A percentile compares a stretch with the other conserved stretches of the same genome.
Conservation (phyloP, 2,113 vertebrate genomes). For the Procavia capensis region DNA sequence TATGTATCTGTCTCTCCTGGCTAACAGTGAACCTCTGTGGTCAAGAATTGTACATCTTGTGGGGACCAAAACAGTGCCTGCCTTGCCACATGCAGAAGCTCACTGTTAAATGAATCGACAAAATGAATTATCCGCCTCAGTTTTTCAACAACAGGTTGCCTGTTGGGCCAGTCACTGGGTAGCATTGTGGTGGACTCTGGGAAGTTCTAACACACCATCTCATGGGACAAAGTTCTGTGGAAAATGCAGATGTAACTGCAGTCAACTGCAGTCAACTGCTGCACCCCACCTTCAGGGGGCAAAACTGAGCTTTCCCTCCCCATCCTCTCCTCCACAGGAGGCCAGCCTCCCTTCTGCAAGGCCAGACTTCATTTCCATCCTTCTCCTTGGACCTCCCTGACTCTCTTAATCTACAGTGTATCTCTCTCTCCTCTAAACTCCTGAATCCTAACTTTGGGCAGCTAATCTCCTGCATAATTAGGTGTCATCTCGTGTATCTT, state of each 20-base stretch:
- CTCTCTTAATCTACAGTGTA: rapidly evolving
- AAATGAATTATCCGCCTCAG: rapidly evolving
- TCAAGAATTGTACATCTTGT: background rate
- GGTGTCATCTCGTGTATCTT: background rate
- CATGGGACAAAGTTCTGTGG: background rate
- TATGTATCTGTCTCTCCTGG: background rate
- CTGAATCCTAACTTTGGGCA: background rate
- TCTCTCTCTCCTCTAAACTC: background rate
- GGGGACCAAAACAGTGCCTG: background rate
- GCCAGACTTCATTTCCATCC: background rate
- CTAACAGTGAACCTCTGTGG: background rate
- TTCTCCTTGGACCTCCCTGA: background rate
- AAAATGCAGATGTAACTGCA: background rate
- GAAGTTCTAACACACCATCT: background rate
- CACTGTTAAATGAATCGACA: no score
- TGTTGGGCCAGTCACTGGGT: rapidly evolving
- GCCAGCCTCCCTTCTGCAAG: background rate
- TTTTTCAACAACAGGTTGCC: background rate
- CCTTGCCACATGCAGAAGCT: background rate
- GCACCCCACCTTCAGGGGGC: background rate
- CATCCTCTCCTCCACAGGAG: rapidly evolving
- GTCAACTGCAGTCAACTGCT: background rate
- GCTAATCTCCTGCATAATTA: background rate
- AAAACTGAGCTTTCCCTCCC: background rate
- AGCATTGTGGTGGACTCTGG: background rate